Base-by-base conservation (phyloP, 2,888 invertebrate species). In the Pristionchus fissidentatus region DNA sequence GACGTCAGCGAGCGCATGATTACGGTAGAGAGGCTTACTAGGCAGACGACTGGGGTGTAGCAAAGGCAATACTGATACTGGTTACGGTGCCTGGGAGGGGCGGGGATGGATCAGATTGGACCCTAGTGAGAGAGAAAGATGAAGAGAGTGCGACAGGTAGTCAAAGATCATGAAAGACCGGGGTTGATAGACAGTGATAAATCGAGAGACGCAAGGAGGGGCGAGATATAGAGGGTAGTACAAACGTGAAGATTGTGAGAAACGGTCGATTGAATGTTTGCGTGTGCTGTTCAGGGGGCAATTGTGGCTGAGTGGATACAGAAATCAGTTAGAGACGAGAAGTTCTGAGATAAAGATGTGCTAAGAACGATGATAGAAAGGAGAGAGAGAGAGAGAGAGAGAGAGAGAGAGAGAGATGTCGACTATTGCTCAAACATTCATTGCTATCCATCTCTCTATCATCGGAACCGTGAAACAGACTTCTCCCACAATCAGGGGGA, bases 81-180 rank as follows among this genome's bases (percentile, higher is more conserved):
- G n/a, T n/a, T 70, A 70, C 70, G 22, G 70, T 70, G 70, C 84
- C 83, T 84, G 83, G 78, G 81, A 83, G 84, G 75, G 82, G 80
- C 80, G 73, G 82, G 70, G 52, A 75, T 62, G 62, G 57, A 66
- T 66, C 55, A 83, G 83, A 75, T 83, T 85, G 83, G 83, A 85
- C 81, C 75, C 83, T 81, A 46, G 49, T 62, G 52, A 70, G 57
- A 82, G 60, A 77, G 66, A 52, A 66, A 15, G 41, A 66, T 38
- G 43, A 75, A 55, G 73, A 79, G 46, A 57, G 73, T 41, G 79
- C 57, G 66, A 83, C 84, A 85, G 84, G 83, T 81, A 85, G 83
- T 62, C 79, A 84, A 83, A 83, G 81, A 85, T 80, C 84, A 82
- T 66, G 57, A 78, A 52, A 35, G 3, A 49, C 32, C 4, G 70